These are phyloP conservation scores for Thaleichthys pacificus DNA, from an alignment of 2,797 vertebrate genomes.

Conservation along the genomic window DNA sequence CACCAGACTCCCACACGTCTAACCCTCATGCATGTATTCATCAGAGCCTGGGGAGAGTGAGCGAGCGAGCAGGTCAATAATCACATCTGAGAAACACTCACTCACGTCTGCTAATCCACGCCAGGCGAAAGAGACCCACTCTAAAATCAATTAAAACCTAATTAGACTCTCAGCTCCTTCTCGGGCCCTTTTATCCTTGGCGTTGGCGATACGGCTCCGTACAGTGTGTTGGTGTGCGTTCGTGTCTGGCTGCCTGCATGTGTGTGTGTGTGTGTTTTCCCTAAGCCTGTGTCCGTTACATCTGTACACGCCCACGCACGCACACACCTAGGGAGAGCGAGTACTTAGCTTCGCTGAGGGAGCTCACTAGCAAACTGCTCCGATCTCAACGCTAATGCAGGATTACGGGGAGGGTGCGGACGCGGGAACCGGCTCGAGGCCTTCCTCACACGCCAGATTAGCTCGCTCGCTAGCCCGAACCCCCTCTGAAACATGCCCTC, in stretches of 20 bases:
- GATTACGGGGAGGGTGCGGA: neutral
- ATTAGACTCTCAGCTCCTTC: slow-evolving; percentile 74
- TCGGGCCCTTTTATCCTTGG: slow-evolving; percentile 67
- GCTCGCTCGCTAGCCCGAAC: too few relatives aligned
- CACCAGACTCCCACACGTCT: slow-evolving; percentile 54
- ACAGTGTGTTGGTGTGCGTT: slow-evolving; percentile 8
- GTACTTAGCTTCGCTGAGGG: slow-evolving; percentile 45
- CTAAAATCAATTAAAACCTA: slow-evolving; percentile 83
- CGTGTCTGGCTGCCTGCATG: neutral
- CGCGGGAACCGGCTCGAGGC: neutral
- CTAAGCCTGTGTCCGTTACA: slow-evolving; percentile 57
- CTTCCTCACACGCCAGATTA: neutral
- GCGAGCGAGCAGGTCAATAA: slow-evolving; percentile 74
- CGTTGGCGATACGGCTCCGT: slow-evolving; percentile 46
- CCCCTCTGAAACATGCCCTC: too few relatives aligned
- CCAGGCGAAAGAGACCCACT: slow-evolving; percentile 72
- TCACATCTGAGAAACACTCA: slow-evolving; percentile 76
- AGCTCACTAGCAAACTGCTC: slow-evolving; percentile 41
- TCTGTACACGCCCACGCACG: slow-evolving; percentile 27
- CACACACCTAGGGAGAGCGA: slow-evolving; percentile 46
- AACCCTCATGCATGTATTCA: slow-evolving; percentile 73
- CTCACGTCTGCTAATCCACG: slow-evolving; percentile 75
- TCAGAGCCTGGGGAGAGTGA: slow-evolving; percentile 70
- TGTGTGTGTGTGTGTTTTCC: neutral
- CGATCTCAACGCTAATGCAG: neutral